A percentile compares a stretch with the other conserved stretches of the same genome.
Evolutionary conservation across 2,797 vertebrate species (phyloP).

Genomic region (Brachyalestes nurse): DNA sequence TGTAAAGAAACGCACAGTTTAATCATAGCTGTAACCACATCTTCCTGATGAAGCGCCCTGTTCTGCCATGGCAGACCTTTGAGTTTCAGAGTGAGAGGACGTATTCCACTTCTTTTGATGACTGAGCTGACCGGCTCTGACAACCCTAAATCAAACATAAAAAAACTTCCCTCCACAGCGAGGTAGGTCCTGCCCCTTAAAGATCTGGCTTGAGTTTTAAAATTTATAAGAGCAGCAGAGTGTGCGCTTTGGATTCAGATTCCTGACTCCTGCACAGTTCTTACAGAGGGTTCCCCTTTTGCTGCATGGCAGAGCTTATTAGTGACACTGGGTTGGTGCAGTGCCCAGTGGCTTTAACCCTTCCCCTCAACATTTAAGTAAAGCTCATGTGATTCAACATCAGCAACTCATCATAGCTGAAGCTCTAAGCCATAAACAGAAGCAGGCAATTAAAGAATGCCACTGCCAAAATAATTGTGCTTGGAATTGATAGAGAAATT

Average conservation of each 20-base stretch:
- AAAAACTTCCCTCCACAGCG: slow-evolving; percentile 58
- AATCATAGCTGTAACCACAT: not conserved
- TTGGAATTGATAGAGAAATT: not conserved
- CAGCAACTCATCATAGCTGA: slow-evolving; percentile 46
- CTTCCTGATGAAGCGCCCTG: slow-evolving; percentile 1
- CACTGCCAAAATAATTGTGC: not conserved
- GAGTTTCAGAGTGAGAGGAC: slow-evolving; percentile 35
- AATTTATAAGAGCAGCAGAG: slow-evolving; percentile 58
- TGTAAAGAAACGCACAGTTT: not conserved
- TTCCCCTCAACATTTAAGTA: slow-evolving; percentile 70
- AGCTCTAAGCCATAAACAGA: slow-evolving; percentile 19
- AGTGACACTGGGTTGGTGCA: slow-evolving; percentile 69
- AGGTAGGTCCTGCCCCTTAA: slow-evolving; percentile 61
- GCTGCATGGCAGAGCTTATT: slow-evolving; percentile 75
- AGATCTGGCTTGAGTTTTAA: slow-evolving; percentile 62
- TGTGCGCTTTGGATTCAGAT: slow-evolving; percentile 51
- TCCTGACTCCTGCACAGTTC: slow-evolving; percentile 41
- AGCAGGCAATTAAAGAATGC: slow-evolving; percentile 27
- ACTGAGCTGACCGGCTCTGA: slow-evolving; percentile 54
- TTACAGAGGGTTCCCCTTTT: slow-evolving; percentile 65
- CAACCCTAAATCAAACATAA: slow-evolving; percentile 54
- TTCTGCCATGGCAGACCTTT: slow-evolving; percentile 24
- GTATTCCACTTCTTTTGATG: slow-evolving; percentile 50
- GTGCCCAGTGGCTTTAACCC: slow-evolving; percentile 69
- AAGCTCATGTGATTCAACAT: slow-evolving; percentile 62